Conservation (phyloP, 2,888 invertebrate genomes). For the Pammene aurita region DNA sequence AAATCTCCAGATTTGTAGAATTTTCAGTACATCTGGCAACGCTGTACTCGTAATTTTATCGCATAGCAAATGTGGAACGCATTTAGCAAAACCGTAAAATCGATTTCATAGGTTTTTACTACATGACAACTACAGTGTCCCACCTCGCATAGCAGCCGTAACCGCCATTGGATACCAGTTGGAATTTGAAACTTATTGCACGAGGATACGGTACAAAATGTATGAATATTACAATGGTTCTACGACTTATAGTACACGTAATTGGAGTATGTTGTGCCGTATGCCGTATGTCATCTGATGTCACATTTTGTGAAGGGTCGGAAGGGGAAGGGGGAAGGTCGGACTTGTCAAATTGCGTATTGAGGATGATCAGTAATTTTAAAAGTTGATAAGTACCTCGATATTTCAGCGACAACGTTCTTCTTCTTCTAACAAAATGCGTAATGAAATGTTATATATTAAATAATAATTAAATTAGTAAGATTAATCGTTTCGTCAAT, state of each 20-base stretch:
- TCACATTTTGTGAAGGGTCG: background rate
- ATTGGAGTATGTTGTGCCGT: background rate
- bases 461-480: no score
- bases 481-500: no score
- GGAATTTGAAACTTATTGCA: no score
- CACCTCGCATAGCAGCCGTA: no score
- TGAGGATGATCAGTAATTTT: background rate
- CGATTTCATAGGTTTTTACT: constrained; percentile 4
- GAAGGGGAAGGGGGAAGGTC: no score
- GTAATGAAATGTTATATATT: no score
- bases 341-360: background rate
- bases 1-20: background rate
- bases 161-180: no score
- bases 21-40: background rate
- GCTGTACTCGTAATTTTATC: constrained; percentile 19
- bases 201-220: no score
- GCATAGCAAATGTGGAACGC: constrained; percentile 35
- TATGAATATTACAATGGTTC: no score
- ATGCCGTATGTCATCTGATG: background rate
- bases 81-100: constrained; percentile 19
- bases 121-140: constrained; percentile 9
- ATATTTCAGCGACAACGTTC: no score
- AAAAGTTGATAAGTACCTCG: no score
- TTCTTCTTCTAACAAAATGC: no score
- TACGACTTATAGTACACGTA: background rate